phyloP scores from a whole-genome alignment of 2,797 vertebrate genomes.

The Heliangelus exortis region DNA sequence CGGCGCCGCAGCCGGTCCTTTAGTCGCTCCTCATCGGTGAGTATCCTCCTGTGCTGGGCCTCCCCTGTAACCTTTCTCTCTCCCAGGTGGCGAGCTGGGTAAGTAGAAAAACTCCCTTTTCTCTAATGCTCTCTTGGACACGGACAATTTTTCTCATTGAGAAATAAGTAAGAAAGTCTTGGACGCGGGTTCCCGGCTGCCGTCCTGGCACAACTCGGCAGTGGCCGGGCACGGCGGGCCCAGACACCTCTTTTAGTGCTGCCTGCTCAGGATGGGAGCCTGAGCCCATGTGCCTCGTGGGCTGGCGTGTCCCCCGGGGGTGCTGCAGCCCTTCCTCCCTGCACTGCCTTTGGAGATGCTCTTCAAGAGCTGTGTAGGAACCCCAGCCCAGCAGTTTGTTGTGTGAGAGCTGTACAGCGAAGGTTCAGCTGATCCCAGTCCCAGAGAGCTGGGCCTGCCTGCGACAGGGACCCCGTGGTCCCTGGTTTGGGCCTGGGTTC shows the following conservation, averaged over 20 bases:
- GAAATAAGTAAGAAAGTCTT: not conserved
- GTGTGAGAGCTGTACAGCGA: not conserved
- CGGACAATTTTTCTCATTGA: no score
- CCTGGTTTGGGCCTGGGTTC: not conserved
- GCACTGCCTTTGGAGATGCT: not conserved
- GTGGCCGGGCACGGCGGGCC: not conserved
- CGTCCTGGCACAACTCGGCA: not conserved
- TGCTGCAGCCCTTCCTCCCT: not conserved
- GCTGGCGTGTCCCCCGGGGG: not conserved
- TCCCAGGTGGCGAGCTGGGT: constrained; percentile 58
- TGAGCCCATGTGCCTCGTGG: not conserved
- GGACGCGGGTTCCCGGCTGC: not conserved
- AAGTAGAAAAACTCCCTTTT: constrained; percentile 42
- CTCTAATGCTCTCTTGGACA: constrained; percentile 12
- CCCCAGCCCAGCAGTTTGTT: not conserved
- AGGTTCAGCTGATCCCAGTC: not conserved
- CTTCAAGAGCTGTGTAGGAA: not conserved
- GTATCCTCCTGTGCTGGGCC: constrained; percentile 78
- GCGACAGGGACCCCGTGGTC: not conserved
- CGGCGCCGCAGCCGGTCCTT: constrained; percentile 97
- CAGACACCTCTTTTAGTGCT: not conserved
- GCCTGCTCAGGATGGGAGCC: not conserved
- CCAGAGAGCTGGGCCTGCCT: not conserved
- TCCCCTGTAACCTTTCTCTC: constrained; percentile 71
- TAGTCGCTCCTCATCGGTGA: constrained; percentile 99